Percentiles rank a stretch among this genome's conserved stretches.
These are phyloP conservation scores for Apamea crenata DNA, from an alignment of 2,888 invertebrate species.

Conservation along the genomic window DNA sequence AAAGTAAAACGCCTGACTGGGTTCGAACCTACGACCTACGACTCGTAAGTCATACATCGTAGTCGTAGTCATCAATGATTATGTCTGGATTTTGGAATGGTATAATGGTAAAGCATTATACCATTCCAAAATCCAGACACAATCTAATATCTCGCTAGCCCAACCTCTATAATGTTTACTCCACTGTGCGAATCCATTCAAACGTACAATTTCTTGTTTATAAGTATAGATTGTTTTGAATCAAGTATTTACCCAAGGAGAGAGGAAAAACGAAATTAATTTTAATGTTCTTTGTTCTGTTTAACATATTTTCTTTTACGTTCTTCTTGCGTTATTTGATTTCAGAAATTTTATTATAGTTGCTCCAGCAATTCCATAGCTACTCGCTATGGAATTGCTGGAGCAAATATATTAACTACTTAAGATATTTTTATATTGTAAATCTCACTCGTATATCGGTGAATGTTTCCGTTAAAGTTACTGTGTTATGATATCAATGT, in stretches of 20 bases:
- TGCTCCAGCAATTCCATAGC: slow-evolving; percentile 53
- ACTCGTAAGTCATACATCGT: too few species aligned
- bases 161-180: not conserved
- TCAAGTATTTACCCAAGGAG: slow-evolving; percentile 50
- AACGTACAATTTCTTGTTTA: slow-evolving; percentile 42
- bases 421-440: slow-evolving; percentile 62
- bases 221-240: slow-evolving; percentile 52
- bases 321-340: slow-evolving; percentile 62
- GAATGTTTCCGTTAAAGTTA: slow-evolving; percentile 14
- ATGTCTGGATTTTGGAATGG: too few species aligned
- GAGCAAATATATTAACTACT: too few species aligned
- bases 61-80: too few species aligned
- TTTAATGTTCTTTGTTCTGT: slow-evolving; percentile 63
- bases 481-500: not conserved
- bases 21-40: too few species aligned
- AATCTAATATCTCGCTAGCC: too few species aligned
- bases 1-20: too few species aligned
- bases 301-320: slow-evolving; percentile 54
- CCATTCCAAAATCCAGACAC: not conserved
- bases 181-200: slow-evolving; percentile 3
- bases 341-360: slow-evolving; percentile 60
- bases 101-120: too few species aligned
- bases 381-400: too few species aligned
- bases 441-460: slow-evolving; percentile 24
- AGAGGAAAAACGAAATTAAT: slow-evolving; percentile 61